Evolutionary conservation across 2,113 vertebrate species (phyloP), one percentile per base, ranked within the genome.

Genomic region (Cheirogaleus medius): DNA sequence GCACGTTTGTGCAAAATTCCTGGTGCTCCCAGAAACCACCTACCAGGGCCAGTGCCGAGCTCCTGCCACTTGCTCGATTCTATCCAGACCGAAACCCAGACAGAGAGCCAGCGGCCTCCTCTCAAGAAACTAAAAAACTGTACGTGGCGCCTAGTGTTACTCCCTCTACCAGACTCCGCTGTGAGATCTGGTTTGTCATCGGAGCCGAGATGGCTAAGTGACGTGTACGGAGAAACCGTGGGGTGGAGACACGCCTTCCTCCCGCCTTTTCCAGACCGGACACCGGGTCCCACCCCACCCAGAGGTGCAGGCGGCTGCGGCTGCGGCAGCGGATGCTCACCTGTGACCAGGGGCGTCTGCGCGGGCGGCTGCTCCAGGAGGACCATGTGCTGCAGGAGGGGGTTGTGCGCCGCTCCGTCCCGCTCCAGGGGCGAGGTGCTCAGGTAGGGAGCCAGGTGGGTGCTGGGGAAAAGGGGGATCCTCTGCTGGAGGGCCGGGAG

Each of bases 351-450:
- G 86, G 99, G 98, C 0, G 99, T 99, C 98, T 99, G 99, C 66
- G 99, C 97, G 12, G 99, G 96, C 18, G 99, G 98, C 98, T 99
- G 99, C 97, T 99, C 99, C 99, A 99, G 98, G 29, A 99, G 97
- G 66, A 99, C 99, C 99, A 99, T 99, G 98, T 99, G 99, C 97
- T 99, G 99, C 86, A 99, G 99, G 3, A 99, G 99, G 42, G 99
- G 99, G 98, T 98, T 99, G 97, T 99, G 99, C n/a, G 98, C 98
- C 0, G 98, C 98, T 58, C 99, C 99, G 0, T 99, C 99, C 69
- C 99, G 98, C 96, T 99, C 99, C 98, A 99, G 98, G 3, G 99
- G 98, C 0, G 99, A 98, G 73, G 98, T 80, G 92, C 99, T 98
- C 99, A 99, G 99, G 98, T 99, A 99, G 39, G 99, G 98, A 81